phyloP scores from a whole-genome alignment of 2,113 vertebrate species.

The Felis catus region F.catus_Fca126_mat1.0 CM031419.1:97842501-97843000 shows the following conservation, averaged over 20 bases:
- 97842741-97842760: background rate
- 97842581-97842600: constrained; percentile 97
- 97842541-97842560: constrained; percentile 98
- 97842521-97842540: constrained; percentile 89
- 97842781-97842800: background rate
- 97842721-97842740: background rate
- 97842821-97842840: background rate
- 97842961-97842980: background rate
- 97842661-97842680: background rate
- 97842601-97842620: constrained; percentile 93
- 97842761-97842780: background rate
- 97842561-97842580: constrained; percentile 96
- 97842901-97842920: background rate
- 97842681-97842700: background rate
- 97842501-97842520: background rate
- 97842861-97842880: background rate
- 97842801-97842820: background rate
- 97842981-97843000: background rate
- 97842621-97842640: constrained; percentile 57
- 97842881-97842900: background rate
- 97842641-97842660: background rate
- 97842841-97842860: background rate
- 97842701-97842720: background rate
- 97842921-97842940: background rate
- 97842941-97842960: background rate